Percentiles rank a stretch among this genome's conserved stretches.
These are phyloP conservation scores for Garrulus glandarius DNA, from an alignment of 2,797 vertebrate genomes.

Conservation along the genomic window DNA sequence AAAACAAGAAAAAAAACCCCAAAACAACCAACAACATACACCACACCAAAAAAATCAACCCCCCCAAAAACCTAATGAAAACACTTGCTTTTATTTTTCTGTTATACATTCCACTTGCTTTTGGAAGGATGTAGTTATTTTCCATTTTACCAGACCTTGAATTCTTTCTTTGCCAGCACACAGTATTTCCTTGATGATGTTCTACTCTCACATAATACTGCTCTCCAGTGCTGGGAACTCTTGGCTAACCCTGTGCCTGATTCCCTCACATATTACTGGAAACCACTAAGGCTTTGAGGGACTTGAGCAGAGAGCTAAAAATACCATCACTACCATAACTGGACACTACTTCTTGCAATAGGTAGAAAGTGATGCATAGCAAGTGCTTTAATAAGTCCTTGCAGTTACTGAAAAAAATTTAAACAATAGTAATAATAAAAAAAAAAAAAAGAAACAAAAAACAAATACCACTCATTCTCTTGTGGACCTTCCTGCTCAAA, in stretches of 20 bases:
- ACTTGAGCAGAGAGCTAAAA: background rate
- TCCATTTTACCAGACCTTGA: background rate
- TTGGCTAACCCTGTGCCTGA: background rate
- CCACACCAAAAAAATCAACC: accelerated
- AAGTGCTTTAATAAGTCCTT: background rate
- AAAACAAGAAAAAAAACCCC: background rate
- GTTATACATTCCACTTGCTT: background rate
- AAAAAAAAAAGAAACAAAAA: no score
- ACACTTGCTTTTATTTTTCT: background rate
- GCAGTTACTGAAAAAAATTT: background rate
- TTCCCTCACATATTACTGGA: background rate
- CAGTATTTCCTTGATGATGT: background rate
- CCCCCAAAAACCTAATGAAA: accelerated
- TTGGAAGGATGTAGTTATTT: background rate
- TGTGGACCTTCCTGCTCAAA: background rate
- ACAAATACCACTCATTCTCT: background rate
- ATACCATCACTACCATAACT: background rate
- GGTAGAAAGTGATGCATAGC: background rate
- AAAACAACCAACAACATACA: background rate
- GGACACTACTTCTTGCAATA: background rate
- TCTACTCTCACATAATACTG: background rate
- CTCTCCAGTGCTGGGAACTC: background rate
- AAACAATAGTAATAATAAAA: background rate
- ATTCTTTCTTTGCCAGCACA: background rate
- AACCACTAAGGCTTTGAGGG: background rate